Base-by-base conservation (phyloP, 2,888 invertebrate genomes). In the Drymonia ruficornis region DNA sequence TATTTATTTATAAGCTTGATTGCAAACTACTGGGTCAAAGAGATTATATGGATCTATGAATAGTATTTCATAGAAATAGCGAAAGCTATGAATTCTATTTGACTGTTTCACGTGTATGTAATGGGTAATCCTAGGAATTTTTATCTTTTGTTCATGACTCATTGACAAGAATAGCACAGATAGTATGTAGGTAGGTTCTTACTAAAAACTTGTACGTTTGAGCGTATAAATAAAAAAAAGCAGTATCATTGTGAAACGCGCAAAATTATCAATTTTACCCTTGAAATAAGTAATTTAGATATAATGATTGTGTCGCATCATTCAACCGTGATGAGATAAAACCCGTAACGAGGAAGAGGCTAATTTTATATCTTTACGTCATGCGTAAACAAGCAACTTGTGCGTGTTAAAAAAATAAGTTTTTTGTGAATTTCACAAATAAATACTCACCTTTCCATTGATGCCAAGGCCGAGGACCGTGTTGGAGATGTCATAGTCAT, bases 381-480 rank as follows among this genome's bases (percentile, higher is more conserved):
- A 84, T 78, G 67, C n/a, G 81, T 81, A 83, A 83, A 83, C 82
- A 84, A 75, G 18, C 23, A 7, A 43, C 5, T 13, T 23, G 19
- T 44, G 18, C n/a, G 15, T 42, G 36, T 38, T 15, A 47, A 43
- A 52, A 54, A 50, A 50, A 42, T 49, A 51, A 51, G 34, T 50
- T 57, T 61, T 55, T 36, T n/a, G 55, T 13, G 45, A 49, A 52
- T 43, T 63, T 63, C 52, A 23, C 42, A 44, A 57, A 55, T 56
- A 16, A 58, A 61, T 63, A 75, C 84, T 75, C 70, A 93, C 93
- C 95, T 99, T 99, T 62, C 99, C 99, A 90, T 99, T 99, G 70
- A 99, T 99, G 12, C 99, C 99, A 61, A 99, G 94, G 45, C 99
- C 99, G 59, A 99, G 94, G 44, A 99, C 99, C 61, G 96, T 97